Conservation (phyloP, 2,113 vertebrate species). For the Eurypyga helias region DNA sequence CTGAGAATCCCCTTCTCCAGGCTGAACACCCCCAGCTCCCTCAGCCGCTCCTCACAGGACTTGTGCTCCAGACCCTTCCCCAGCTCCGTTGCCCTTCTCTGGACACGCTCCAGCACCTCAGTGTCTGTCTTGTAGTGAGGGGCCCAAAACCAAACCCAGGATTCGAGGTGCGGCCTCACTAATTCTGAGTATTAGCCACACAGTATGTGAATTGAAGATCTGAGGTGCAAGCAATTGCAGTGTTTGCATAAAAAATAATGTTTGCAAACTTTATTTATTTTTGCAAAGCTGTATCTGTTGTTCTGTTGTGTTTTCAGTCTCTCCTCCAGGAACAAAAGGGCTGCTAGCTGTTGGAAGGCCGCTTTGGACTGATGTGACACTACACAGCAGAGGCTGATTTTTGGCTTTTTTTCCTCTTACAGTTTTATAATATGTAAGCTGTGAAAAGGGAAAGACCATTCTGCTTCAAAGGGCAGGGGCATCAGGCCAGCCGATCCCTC, state of each 20-base stretch:
- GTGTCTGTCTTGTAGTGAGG: no score
- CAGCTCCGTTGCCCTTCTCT: no score
- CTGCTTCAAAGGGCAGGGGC: background rate
- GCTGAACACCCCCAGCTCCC: no score
- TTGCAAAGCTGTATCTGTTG: background rate
- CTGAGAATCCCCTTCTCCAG: no score
- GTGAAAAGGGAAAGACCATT: background rate
- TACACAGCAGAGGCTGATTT: background rate
- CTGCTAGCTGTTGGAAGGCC: background rate
- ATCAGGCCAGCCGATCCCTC: background rate
- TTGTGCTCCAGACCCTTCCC: no score
- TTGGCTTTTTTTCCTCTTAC: background rate
- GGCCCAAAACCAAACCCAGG: no score
- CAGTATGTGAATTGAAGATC: background rate
- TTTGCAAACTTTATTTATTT: background rate
- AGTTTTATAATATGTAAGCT: background rate
- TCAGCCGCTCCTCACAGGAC: no score
- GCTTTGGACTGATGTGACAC: background rate
- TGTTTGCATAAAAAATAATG: background rate
- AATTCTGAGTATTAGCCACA: background rate
- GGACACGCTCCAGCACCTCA: no score
- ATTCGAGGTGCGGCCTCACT: no score
- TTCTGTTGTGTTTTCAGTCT: background rate
- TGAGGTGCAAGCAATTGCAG: background rate
- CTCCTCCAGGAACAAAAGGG: background rate